Evolutionary conservation across 2,888 invertebrate species (phyloP), one percentile per base, ranked within the genome.

Genomic region (Pelosia muscerda): DNA sequence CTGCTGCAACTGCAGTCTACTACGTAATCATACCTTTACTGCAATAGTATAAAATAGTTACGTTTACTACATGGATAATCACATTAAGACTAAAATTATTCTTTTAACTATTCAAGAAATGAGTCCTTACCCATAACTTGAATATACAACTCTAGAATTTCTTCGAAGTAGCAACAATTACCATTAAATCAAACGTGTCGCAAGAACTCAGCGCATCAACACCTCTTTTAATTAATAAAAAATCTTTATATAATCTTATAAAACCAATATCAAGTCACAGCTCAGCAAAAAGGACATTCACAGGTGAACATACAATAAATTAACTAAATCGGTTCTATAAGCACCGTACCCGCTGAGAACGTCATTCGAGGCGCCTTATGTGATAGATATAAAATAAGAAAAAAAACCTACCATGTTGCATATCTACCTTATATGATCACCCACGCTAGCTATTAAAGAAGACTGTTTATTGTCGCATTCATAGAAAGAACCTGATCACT

Each of bases 401-500:
- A 86, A 77, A 74, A 71, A 68, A 38, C 69, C n/a, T 63, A 68
- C 71, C 38, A 53, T 57, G 82, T 38, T 38, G 25, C 34, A 34
- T 83, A 84, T 73, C 54, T 10, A 71, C 73, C 84, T 82, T 84
- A 79, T 81, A 78, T 83, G 81, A 81, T 76, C 88, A 79, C 93
- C 92, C 91, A 92, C 92, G 86, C 88, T 70, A 72, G 85, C 88
- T 87, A 90, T 92, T 91, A 92, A 90, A 86, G 88, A 83, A 81
- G 85, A 83, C 86, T 84, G 86, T 93, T 94, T 94, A 94, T 94
- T 84, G 89, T 84, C 87, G 85, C 90, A 91, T 92, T 92, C 91
- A 91, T 88, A 82, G 81, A 72, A 80, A 88, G 90, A 84, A 88
- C 86, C 76, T 84, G 84, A 87, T 83, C 83, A 82, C 78, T 83